Evolutionary conservation across 2,113 vertebrate genomes (phyloP), one percentile per base, ranked within the genome.

Genomic region (Anoura caudifer): DNA sequence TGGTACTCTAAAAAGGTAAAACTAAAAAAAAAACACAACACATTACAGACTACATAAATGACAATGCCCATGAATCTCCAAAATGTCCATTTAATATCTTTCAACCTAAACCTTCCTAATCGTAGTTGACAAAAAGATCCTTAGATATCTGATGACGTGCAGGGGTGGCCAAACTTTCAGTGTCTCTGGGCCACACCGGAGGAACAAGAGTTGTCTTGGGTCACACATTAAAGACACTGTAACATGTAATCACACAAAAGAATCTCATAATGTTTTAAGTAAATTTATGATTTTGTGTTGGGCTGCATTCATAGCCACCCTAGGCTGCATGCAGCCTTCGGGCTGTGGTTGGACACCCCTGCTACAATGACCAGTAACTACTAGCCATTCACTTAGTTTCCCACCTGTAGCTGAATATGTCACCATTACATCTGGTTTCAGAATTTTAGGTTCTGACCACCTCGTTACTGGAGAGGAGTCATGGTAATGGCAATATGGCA

Each of bases 71-170:
- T 38, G 33, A 59, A 76, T 82, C 4, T 79, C 54, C 28, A 72
- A 97, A 95, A 93, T 77, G 26, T 24, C 9, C 67, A 45, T 33
- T 69, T 91, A 79, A 89, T 81, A 89, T 7, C 5, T 93, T 85
- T 75, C 79, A 38, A 22, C 14, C 47, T 17, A 50, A 73, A 69
- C 14, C 7, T 88, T 93, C 17, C 24, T 63, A 85, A 79, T 15
- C 41, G 36, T 19, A 56, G n/a, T 63, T 43, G 19, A 90, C 50
- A 41, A 87, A 65, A 43, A 87, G 33, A 69, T 69, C 63, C 56
- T 93, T 43, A 76, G 52, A 52, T 20, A 76, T 63, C 31, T n/a
- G 63, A 52, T 63, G 31, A 75, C 19, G 45, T 13, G 50, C 59
- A 28, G 26, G 10, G 59, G 24, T 61, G 24, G 10, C 59, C 24